Conservation (phyloP, 2,797 vertebrate species). For the Clangula hyemalis region DNA sequence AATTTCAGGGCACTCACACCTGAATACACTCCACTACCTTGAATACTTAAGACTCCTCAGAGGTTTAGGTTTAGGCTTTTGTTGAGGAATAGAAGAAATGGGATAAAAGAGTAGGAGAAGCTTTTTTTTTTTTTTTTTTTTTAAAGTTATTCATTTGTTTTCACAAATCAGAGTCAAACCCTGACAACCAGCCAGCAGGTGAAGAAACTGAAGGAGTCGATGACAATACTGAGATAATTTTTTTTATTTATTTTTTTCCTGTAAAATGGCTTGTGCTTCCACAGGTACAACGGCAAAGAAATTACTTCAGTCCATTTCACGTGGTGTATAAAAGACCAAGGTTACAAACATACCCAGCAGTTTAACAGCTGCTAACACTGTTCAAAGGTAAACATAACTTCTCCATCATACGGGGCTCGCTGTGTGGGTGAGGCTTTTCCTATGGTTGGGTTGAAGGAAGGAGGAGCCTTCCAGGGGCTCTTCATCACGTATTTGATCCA, state of each 20-base stretch:
- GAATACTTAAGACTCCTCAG: background rate
- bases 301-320: constrained; percentile 71
- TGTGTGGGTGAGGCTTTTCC: background rate
- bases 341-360: constrained; percentile 76
- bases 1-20: constrained; percentile 51
- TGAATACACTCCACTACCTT: constrained; percentile 10
- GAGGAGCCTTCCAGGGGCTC: background rate
- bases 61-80: fast-evolving
- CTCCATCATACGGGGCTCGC: fast-evolving
- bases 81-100: background rate
- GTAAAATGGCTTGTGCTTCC: constrained; percentile 84
- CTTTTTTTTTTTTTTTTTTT: background rate
- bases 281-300: constrained; percentile 79
- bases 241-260: constrained; percentile 3
- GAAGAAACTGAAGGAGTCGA: constrained; percentile 51
- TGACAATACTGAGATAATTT: constrained; percentile 71
- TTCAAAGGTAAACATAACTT: constrained; percentile 14
- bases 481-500: fast-evolving
- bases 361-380: constrained; percentile 65
- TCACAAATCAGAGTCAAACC: background rate
- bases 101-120: background rate
- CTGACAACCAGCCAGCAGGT: background rate
- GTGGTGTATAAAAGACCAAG: constrained; percentile 73
- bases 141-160: background rate
- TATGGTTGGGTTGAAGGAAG: fast-evolving